Base-by-base conservation (phyloP, 2,888 invertebrate species). In the Polymixis flavicincta region DNA sequence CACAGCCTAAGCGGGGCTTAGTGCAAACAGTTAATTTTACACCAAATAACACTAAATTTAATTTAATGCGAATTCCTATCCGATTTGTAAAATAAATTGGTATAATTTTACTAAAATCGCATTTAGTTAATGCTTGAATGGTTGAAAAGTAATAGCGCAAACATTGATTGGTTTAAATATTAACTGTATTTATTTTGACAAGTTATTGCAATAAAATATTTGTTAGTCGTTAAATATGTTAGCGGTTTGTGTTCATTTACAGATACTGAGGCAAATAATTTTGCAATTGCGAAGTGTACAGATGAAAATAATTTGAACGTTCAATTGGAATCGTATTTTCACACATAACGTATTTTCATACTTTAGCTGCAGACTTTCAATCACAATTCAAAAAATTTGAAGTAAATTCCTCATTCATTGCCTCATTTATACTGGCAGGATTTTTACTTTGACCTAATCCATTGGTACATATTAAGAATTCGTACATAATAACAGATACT, bases 1-100 rank as follows among this genome's bases (percentile, higher is more conserved):
- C 70, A 57, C 63, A 66, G 22, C 48, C 65, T 66, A 69, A 74
- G 25, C 75, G 9, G 7, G 11, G 68, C 32, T 79, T 82, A 83
- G 75, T 76, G 45, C 28, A 11, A 71, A 67, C 66, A 76, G 83
- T 83, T 76, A 82, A 83, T 83, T 72, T 69, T 55, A 70, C 50
- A 75, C 80, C 66, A 67, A 75, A 83, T 83, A 75, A 69, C 80
- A 77, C 59, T 66, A 71, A 65, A 74, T 83, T 82, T 59, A 70
- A 79, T 83, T 50, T 80, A 77, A 83, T 84, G 84, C 55, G 59
- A 66, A 63, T 59, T 59, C 42, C 37, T 13, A 84, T 76, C 57
- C 60, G 71, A 76, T 83, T 80, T 76, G 50, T 80, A 25, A 55
- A 69, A 84, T 84, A 84, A 84, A 80, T 77, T 63, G 45, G 65